Evolutionary conservation across 2,797 vertebrate species (phyloP).

Genomic region (Sebastes umbrosus): DNA sequence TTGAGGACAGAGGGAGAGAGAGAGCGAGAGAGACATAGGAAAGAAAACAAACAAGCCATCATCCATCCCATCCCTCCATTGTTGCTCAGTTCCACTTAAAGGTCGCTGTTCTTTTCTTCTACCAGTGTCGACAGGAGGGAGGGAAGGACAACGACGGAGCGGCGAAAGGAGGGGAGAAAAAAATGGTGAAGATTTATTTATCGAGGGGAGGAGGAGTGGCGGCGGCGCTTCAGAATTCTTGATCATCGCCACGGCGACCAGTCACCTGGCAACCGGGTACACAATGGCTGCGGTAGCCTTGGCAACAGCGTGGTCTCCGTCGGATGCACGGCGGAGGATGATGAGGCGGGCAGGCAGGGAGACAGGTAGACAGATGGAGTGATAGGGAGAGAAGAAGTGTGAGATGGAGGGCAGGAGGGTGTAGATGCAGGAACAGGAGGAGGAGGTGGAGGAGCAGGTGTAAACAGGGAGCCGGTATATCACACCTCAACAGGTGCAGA

Average conservation of each 20-base stretch:
- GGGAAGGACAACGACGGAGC: constrained; percentile 37
- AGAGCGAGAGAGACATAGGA: constrained; percentile 37
- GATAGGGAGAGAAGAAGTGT: constrained; percentile 64
- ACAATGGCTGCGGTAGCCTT: constrained; percentile 84
- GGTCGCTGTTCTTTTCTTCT: constrained; percentile 69
- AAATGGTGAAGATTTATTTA: constrained; percentile 77
- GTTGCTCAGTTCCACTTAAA: constrained; percentile 71
- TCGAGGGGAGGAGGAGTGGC: constrained; percentile 49
- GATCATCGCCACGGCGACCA: constrained; percentile 81
- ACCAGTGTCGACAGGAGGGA: constrained; percentile 51
- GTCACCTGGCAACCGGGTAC: constrained; percentile 87
- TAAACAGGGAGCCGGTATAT: constrained; percentile 57
- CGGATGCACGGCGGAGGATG: constrained; percentile 41
- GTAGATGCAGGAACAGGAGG: constrained; percentile 39
- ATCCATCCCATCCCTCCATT: constrained; percentile 64
- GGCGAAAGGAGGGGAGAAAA: constrained; percentile 14
- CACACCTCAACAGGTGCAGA: constrained; percentile 78
- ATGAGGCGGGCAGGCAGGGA: constrained; percentile 46
- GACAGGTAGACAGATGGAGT: constrained; percentile 75
- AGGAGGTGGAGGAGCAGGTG: constrained; percentile 66
- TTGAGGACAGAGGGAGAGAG: constrained; percentile 4
- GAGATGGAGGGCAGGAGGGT: constrained; percentile 59
- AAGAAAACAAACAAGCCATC: constrained; percentile 78
- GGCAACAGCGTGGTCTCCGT: constrained; percentile 78
- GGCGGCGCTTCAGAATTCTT: constrained; percentile 74